Evolutionary conservation across 1,140 invertebrate genomes (phyloP), one percentile per base, ranked within the genome.

Genomic region (Nymphalis io): DNA sequence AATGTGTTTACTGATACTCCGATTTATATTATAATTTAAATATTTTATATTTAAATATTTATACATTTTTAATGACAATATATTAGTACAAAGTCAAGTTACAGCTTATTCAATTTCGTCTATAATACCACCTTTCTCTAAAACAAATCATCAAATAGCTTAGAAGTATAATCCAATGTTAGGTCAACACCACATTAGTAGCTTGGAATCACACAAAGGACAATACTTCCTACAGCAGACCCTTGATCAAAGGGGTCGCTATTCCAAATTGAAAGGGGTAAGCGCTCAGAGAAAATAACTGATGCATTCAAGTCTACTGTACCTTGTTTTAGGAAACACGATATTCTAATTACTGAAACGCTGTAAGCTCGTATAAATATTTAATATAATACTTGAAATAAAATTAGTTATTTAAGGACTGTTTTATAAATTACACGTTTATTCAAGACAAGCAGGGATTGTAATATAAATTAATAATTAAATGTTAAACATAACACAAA

Each of bases 221-320:
- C n/a, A 20, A 27, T 42, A 61, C 27, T 61, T 48, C 59, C 39
- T 15, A 60, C 42, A 44, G 44, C 13, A 16, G 59, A 40, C 42
- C 42, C 27, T 48, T 48, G 42, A 61, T 61, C 60, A 48, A 61
- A 61, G 42, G 42, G 60, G 16, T 51, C 46, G 44, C 44, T 46
- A 18, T 42, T 61, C 60, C 23, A 42, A 61, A 61, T 46, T 61
- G 42, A 61, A 61, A 27, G 40, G 18, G 27, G 33, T 27, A n/a
- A 33, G 60, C 46, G 20, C 20, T 51, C 46, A 51, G 2, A 18
- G 46, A 51, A 51, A 51, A 51, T 51, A 51, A 51, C n/a, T 20
- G 46, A 20, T 51, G 46, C 46, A 6, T 16, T 51, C 46, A 51
- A 12, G 46, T 18, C 46, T 3, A 1, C 46, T 12, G 16, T 51